Evolutionary conservation across 2,113 vertebrate genomes (phyloP).

Genomic region (Merops nubicus): DNA sequence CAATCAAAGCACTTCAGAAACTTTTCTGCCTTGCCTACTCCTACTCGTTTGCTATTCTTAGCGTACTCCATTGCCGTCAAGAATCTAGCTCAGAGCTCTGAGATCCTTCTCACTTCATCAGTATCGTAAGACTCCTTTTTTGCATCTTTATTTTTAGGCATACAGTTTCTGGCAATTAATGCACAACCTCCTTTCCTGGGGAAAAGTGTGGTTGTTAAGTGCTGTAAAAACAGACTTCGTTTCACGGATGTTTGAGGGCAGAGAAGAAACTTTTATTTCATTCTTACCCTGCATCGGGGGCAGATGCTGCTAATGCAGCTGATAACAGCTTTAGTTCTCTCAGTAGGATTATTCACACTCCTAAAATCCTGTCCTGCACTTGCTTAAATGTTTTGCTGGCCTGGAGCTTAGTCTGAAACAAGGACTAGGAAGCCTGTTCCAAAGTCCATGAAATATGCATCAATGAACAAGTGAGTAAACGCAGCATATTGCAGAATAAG

Average conservation of each 20-base stretch:
- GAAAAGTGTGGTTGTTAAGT: constrained; percentile 21
- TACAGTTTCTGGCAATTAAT: constrained; percentile 45
- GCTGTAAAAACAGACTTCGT: not conserved
- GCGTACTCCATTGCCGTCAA: constrained; percentile 52
- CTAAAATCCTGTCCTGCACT: not conserved
- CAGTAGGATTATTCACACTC: not conserved
- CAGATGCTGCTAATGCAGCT: not conserved
- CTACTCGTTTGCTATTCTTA: constrained; percentile 74
- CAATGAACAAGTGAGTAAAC: constrained; percentile 10
- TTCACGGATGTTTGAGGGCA: constrained; percentile 11
- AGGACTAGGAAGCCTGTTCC: not conserved
- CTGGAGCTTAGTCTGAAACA: constrained; percentile 7
- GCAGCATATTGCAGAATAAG: not conserved
- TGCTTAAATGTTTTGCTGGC: not conserved
- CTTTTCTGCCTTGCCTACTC: constrained; percentile 69
- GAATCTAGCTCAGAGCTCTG: constrained; percentile 58
- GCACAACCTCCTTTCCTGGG: not conserved
- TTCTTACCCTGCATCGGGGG: not conserved
- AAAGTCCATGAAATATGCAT: constrained; percentile 13
- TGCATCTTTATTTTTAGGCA: constrained; percentile 66
- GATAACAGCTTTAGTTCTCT: not conserved
- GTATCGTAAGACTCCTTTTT: constrained; percentile 48
- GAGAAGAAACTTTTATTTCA: constrained; percentile 19
- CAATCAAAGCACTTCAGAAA: constrained; percentile 67
- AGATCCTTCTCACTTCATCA: constrained; percentile 65